Evolutionary conservation across 2,113 vertebrate genomes (phyloP), one percentile per base, ranked within the genome.

Genomic region (Stictonetta naevosa): DNA sequence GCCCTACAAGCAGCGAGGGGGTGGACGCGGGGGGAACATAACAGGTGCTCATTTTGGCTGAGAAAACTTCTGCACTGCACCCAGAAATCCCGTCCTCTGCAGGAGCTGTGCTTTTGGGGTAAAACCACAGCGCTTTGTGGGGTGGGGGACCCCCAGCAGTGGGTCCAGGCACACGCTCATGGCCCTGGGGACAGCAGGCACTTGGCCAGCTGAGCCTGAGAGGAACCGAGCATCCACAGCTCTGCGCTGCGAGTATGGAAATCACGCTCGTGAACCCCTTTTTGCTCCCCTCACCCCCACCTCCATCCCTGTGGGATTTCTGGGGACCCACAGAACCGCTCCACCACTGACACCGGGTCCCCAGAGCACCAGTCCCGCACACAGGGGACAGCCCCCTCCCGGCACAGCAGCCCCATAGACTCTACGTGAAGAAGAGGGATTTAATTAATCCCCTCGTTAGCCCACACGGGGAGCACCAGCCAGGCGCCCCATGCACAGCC

Each of bases 341-440:
- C 13, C 59, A 28, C 36, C 60, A 55, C 0, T 12, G 28, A 19
- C 77, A 63, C 5, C 38, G 40, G 63, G 48, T 56, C 46, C 33
- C 31, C 1, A 0, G 7, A 0, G 7, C 4, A 29, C 63, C 69
- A 28, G 55, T 56, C 71, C 48, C 52, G 23, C 8, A 5, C 0
- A 1, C 22, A 81, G 50, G 23, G 23, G 12, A 26, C 50, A 25
- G 23, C 50, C 50, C 50, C 50, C 50, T 52, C 50, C 50, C 13
- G 23, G 38, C 62, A 64, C 62, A 29, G 62, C 62, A 64, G 25
- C 77, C 60, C 55, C 13, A 6, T 28, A 28, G 31, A 23, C 69
- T 36, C 55, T 23, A 5, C 29, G 15, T 0, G 0, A 78, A 26
- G 64, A 52, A 80, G 22, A 67, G 55, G 23, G 58, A 66, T 52